Evolutionary conservation across 2,797 vertebrate genomes (phyloP).

Genomic region (Myiotriccus ornatus): DNA sequence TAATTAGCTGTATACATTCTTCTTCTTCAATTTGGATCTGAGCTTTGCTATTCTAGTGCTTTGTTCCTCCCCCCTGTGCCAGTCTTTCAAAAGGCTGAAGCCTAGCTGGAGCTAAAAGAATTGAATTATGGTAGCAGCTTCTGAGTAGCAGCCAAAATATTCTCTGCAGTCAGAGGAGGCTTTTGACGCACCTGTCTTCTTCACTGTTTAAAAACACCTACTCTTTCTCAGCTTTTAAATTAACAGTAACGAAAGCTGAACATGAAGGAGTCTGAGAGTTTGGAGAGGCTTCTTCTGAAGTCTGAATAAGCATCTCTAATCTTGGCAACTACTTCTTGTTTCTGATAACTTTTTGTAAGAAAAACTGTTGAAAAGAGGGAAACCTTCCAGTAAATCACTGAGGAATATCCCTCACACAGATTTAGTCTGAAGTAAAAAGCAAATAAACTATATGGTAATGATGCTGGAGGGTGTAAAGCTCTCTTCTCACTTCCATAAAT

Average conservation of each 20-base stretch:
- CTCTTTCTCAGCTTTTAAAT: slow-evolving; percentile 14
- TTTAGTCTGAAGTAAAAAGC: neutral
- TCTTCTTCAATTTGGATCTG: neutral
- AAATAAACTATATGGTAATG: neutral
- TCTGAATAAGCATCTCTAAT: neutral
- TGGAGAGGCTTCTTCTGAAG: neutral
- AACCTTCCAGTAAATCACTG: neutral
- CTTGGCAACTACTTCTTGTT: neutral
- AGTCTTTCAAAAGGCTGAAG: neutral
- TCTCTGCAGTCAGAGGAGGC: neutral
- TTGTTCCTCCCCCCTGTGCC: neutral
- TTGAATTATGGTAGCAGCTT: neutral
- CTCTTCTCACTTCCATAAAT: neutral
- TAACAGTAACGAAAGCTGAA: neutral
- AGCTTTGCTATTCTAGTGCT: neutral
- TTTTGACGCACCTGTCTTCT: neutral
- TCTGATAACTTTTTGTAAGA: neutral
- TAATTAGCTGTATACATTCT: neutral
- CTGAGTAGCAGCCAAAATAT: neutral
- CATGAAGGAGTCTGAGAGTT: neutral
- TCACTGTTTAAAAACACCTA: neutral
- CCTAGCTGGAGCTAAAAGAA: neutral
- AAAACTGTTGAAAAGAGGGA: neutral
- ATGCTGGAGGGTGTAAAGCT: neutral
- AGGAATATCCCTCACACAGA: neutral